phyloP scores from a whole-genome alignment of 2,113 vertebrate species.

The Chloebia gouldiae region DNA sequence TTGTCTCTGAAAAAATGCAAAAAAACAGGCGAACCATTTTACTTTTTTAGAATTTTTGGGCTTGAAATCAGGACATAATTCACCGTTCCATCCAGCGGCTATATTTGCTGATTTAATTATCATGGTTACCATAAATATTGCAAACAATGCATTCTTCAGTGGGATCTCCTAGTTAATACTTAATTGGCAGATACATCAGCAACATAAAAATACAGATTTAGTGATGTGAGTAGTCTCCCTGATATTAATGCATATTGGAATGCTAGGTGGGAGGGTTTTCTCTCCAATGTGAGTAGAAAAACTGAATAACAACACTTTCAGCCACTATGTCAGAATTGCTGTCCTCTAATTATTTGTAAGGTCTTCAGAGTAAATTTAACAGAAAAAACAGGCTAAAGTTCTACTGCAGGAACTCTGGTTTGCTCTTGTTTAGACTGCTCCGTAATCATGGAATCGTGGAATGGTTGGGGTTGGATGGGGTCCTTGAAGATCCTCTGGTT shows the following conservation, averaged over 20 bases:
- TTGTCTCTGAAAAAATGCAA: not conserved
- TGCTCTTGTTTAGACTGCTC: not conserved
- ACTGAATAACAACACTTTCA: not conserved
- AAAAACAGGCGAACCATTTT: rapidly evolving
- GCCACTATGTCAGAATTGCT: not conserved
- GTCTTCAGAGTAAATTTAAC: not conserved
- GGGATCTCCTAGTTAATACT: not conserved
- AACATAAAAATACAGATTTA: not conserved
- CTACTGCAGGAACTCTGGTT: not conserved
- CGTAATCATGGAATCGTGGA: rapidly evolving
- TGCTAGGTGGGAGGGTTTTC: not conserved
- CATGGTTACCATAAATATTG: not conserved
- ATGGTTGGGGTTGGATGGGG: not conserved
- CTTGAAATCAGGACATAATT: not conserved
- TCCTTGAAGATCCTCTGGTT: not conserved
- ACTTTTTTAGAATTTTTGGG: not conserved
- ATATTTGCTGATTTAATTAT: not conserved
- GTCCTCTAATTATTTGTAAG: not conserved
- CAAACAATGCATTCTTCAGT: not conserved
- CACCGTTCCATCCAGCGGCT: not conserved
- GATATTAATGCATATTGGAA: not conserved
- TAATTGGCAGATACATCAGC: not conserved
- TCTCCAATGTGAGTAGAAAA: not conserved
- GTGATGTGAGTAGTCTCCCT: not conserved
- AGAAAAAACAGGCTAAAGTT: not conserved